A percentile compares a stretch with the other conserved stretches of the same genome.
Evolutionary conservation across 2,888 invertebrate genomes (phyloP).

Genomic region (Drosophila emarginata): DNA sequence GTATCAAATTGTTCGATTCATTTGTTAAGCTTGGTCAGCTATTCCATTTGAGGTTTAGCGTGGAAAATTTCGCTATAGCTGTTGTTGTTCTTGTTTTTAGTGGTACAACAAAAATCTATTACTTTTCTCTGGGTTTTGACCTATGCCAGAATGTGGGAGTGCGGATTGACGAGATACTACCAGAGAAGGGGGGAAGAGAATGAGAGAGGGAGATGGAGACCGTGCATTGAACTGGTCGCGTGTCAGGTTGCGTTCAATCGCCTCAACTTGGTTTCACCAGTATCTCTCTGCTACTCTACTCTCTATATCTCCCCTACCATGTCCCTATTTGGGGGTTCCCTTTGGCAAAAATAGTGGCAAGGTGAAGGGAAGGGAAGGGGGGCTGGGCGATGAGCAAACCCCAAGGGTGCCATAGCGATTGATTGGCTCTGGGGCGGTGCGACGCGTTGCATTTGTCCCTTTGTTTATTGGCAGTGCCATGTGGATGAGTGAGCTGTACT

Average conservation of each 20-base stretch:
- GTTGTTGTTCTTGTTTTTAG: constrained; percentile 4
- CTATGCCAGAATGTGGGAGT: constrained; percentile 29
- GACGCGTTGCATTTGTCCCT: constrained; percentile 71
- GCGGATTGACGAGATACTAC: no score
- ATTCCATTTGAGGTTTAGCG: constrained; percentile 2
- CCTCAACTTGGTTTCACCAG: constrained; percentile 38
- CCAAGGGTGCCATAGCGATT: constrained; percentile 79
- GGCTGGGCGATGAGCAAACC: constrained; percentile 28
- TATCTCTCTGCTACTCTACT: not conserved
- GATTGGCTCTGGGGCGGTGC: constrained; percentile 78
- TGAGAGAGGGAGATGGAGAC: constrained; percentile 31
- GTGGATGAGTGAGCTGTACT: constrained; percentile 3
- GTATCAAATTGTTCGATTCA: not conserved
- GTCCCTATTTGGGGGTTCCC: not conserved
- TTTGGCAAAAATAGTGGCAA: not conserved
- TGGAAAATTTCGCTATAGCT: not conserved
- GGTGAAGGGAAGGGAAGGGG: not conserved
- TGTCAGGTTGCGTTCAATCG: constrained; percentile 74
- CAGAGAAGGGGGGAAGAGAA: not conserved
- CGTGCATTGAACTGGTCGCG: constrained; percentile 76
- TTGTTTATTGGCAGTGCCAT: constrained; percentile 66
- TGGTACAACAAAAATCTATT: constrained; percentile 62
- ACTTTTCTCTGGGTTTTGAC: constrained; percentile 60
- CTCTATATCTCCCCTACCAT: not conserved
- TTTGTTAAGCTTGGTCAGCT: not conserved